These are phyloP conservation scores for Trematomus loennbergii DNA, from an alignment of 2,113 vertebrate genomes.

Conservation along the genomic window DNA sequence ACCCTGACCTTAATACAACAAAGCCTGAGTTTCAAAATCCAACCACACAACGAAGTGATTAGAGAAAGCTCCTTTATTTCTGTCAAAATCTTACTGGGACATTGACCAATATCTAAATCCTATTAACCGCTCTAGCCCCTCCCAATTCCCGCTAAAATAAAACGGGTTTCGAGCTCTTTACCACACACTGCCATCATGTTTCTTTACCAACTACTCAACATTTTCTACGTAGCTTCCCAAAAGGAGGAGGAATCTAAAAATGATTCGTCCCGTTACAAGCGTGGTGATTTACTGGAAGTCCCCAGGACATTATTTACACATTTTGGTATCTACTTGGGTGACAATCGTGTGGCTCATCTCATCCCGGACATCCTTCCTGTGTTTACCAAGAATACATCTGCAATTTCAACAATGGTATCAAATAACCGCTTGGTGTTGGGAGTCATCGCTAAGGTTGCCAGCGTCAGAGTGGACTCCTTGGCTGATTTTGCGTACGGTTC, in stretches of 20 bases:
- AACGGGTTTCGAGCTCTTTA: constrained; percentile 8
- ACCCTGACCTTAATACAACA: constrained; percentile 41
- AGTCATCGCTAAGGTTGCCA: constrained; percentile 88
- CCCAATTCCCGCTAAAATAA: constrained; percentile 61
- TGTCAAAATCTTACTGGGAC: constrained; percentile 42
- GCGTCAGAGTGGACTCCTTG: constrained; percentile 93
- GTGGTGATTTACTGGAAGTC: constrained; percentile 93
- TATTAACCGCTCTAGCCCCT: constrained; percentile 14
- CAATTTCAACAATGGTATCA: constrained; percentile 88
- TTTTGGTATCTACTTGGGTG: constrained; percentile 95
- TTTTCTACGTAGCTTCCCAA: constrained; percentile 67
- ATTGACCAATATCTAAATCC: constrained; percentile 69
- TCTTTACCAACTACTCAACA: constrained; percentile 71
- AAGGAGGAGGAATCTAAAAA: constrained; percentile 67
- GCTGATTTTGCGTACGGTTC: constrained; percentile 94
- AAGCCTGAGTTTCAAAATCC: constrained; percentile 54
- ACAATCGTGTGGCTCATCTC: constrained; percentile 93
- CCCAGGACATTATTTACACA: constrained; percentile 93
- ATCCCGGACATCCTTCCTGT: constrained; percentile 94
- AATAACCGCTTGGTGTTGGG: constrained; percentile 92
- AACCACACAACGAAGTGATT: constrained; percentile 44
- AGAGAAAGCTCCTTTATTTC: constrained; percentile 72
- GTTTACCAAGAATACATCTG: constrained; percentile 80
- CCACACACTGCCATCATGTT: constrained; percentile 70
- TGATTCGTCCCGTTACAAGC: constrained; percentile 85